Evolutionary conservation across 2,797 vertebrate species (phyloP).

Genomic region (Neosalanx taihuensis): DNA sequence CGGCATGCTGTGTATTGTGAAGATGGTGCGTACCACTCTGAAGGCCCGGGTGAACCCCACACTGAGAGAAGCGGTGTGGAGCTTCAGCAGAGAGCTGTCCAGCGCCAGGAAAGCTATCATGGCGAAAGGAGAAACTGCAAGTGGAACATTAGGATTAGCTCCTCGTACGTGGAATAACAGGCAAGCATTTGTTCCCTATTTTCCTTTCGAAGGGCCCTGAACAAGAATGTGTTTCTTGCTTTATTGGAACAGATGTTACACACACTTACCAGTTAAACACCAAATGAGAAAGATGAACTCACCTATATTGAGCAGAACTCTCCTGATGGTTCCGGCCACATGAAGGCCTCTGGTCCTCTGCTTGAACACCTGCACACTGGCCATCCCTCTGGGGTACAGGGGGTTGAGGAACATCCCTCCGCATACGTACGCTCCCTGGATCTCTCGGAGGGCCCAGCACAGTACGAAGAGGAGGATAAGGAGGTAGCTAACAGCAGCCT

Average conservation of each 20-base stretch:
- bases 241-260: too few species aligned
- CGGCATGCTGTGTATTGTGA: too few species aligned
- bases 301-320: constrained; percentile 90
- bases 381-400: constrained; percentile 88
- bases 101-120: constrained; percentile 93
- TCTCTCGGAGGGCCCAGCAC: constrained; percentile 84
- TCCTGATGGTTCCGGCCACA: constrained; percentile 80
- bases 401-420: constrained; percentile 92
- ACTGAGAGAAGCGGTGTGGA: constrained; percentile 82
- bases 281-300: constrained; percentile 49
- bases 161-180: background rate
- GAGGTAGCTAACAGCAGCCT: constrained; percentile 81
- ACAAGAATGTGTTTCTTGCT: background rate
- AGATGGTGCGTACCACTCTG: constrained; percentile 78
- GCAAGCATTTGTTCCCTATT: background rate
- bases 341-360: constrained; percentile 81
- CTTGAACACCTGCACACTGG: constrained; percentile 81
- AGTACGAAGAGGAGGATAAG: constrained; percentile 79
- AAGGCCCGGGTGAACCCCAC: constrained; percentile 94
- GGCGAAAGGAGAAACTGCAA: constrained; percentile 89
- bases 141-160: background rate
- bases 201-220: background rate
- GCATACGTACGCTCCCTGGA: constrained; percentile 87
- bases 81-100: constrained; percentile 81
- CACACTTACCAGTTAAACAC: too few species aligned